Evolutionary conservation across 2,113 vertebrate species (phyloP), one percentile per base, ranked within the genome.

Genomic region (Lagopus leucura): DNA sequence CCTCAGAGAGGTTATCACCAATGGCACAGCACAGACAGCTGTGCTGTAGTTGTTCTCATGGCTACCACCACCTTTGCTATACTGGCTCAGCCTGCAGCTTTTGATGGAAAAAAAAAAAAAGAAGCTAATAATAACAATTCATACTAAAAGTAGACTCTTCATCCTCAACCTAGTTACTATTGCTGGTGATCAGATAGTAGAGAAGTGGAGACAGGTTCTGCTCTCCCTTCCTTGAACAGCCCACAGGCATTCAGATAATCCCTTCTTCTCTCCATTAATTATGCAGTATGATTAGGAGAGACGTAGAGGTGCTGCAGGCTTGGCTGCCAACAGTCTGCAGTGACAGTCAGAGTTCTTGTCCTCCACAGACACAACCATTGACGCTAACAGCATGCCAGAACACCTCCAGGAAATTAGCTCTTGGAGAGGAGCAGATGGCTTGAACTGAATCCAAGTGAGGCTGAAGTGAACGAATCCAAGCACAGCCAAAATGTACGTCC

Each of bases 341-440:
- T 55, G 50, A 57, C 67, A 94, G 76, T 43, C 42, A 64, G 34
- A 1, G 15, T n/a, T 80, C 82, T 67, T 34, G 1, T 43, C 64
- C 86, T 67, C 76, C 80, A 57, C 1, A 0, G 74, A 30, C 30
- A 5, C 30, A 54, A 76, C 67, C 88, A 16, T 6, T 88, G 88
- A 66, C 93, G 77, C 73, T 30, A 89, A 47, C 10, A 91, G 40
- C 88, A 86, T 0, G 0, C 60, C 90, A 86, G 72, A 78, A 74
- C 86, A 61, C 69, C 86, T 90, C 86, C 86, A 93, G 92, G 76
- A 92, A 28, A 89, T 77, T 3, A 88, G 72, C 76, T 94, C 82
- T 71, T 92, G 90, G 92, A 90, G 90, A 88, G 70, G 28, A 95
- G 66, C 95, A 95, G 96, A 96, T 96, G 93, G 93, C 47, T 52